Conservation (phyloP, 2,113 vertebrate genomes). For the Columba livia region DNA sequence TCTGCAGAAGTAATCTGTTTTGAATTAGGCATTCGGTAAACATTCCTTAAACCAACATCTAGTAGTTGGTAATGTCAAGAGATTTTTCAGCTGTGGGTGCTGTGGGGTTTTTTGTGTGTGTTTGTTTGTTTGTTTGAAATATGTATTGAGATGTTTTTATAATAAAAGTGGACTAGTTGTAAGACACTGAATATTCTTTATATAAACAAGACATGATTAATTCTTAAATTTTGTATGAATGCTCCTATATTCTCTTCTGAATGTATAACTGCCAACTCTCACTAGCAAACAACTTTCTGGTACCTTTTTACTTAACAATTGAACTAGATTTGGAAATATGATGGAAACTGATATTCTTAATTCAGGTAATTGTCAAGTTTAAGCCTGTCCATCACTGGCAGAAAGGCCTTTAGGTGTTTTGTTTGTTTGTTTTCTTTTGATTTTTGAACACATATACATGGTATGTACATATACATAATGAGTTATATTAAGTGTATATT, state of each 20-base stretch:
- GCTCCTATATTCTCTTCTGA: neutral
- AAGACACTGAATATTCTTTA: neutral
- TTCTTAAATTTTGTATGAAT: neutral
- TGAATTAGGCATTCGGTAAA: neutral
- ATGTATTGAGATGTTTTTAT: neutral
- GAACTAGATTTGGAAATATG: neutral
- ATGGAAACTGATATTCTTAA: neutral
- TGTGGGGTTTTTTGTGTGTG: no score
- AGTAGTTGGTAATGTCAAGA: neutral
- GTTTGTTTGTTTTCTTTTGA: neutral
- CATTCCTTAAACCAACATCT: neutral
- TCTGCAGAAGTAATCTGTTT: neutral
- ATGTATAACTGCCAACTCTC: neutral
- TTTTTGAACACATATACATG: fast-evolving
- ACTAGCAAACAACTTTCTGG: neutral
- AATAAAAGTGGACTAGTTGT: neutral
- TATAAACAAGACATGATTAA: neutral
- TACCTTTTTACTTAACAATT: neutral
- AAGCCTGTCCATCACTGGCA: neutral
- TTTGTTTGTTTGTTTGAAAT: neutral
- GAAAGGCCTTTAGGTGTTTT: neutral
- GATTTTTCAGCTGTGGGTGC: neutral
- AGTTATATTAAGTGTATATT: neutral
- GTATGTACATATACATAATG: fast-evolving
- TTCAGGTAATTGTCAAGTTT: neutral